Conservation (phyloP, 2,797 vertebrate genomes). For the Megalops cyprinoides region DNA sequence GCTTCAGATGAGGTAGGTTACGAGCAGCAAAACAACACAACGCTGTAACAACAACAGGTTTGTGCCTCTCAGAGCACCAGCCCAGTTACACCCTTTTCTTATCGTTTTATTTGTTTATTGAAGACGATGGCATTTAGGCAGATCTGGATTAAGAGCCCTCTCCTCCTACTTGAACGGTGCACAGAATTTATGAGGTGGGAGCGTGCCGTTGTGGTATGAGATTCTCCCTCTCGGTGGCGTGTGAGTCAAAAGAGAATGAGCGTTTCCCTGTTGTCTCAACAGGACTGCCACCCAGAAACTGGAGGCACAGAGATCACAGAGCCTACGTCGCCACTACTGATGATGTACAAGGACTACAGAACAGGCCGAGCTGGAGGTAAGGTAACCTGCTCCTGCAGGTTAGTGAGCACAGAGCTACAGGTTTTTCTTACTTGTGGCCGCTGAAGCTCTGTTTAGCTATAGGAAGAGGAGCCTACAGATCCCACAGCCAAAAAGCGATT, state of each 20-base stretch:
- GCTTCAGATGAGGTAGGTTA: constrained; percentile 62
- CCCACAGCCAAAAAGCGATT: constrained; percentile 47
- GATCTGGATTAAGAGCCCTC: constrained; percentile 38
- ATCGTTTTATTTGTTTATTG: constrained; percentile 53
- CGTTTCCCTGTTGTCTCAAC: constrained; percentile 53
- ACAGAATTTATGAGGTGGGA: constrained; percentile 31
- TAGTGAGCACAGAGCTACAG: no score
- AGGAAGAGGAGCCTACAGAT: constrained; percentile 34
- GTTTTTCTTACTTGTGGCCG: no score
- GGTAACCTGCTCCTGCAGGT: constrained; percentile 38
- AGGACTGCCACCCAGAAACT: constrained; percentile 50
- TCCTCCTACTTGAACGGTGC: constrained; percentile 52
- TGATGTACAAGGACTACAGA: constrained; percentile 76
- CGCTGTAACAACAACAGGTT: constrained; percentile 53
- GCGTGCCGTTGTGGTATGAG: constrained; percentile 12
- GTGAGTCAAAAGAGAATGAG: constrained; percentile 38
- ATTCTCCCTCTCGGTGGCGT: constrained; percentile 31
- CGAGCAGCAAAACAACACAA: constrained; percentile 55
- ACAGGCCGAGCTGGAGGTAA: constrained; percentile 69
- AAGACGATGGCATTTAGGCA: constrained; percentile 53
- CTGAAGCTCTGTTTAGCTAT: constrained; percentile 19
- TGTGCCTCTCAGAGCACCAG: constrained; percentile 51
- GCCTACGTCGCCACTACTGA: constrained; percentile 36
- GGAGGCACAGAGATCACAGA: constrained; percentile 49
- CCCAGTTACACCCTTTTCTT: constrained; percentile 57